Evolutionary conservation across 2,888 invertebrate species (phyloP).

Genomic region (Campoplex nolae): DNA sequence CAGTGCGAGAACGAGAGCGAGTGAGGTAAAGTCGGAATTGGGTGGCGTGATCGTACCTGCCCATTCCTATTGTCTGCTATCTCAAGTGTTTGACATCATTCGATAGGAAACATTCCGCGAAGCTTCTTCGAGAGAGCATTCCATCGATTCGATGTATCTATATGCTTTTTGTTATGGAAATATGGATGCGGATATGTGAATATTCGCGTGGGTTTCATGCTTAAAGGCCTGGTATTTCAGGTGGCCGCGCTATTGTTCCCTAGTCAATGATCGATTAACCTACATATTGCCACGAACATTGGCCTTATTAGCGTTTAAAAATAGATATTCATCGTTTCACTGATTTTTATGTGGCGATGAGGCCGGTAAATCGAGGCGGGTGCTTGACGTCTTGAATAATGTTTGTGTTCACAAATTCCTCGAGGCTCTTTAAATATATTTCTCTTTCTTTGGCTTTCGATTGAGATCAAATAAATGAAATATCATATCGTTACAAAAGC

Average conservation of each 20-base stretch:
- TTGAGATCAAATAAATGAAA: background rate
- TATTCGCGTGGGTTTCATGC: background rate
- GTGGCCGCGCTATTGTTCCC: constrained; percentile 6
- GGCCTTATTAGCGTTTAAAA: constrained; percentile 52
- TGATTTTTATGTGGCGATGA: constrained; percentile 2
- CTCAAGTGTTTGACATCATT: constrained; percentile 61
- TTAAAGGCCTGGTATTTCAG: constrained; percentile 8
- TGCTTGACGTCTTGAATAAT: constrained; percentile 1
- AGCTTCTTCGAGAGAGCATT: constrained; percentile 33
- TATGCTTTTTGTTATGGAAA: constrained; percentile 35
- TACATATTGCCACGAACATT: constrained; percentile 39
- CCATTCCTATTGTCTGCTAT: constrained; percentile 49
- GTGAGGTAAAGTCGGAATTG: constrained; percentile 1
- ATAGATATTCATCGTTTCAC: constrained; percentile 45
- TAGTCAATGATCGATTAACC: constrained; percentile 52
- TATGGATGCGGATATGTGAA: background rate
- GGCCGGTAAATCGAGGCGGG: constrained; percentile 5
- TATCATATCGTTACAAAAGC: too few relatives aligned
- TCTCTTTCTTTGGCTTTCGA: background rate
- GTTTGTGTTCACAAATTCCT: background rate
- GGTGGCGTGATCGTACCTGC: background rate
- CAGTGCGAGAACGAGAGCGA: background rate
- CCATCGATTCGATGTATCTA: constrained; percentile 25
- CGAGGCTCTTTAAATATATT: background rate
- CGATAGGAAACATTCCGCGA: constrained; percentile 52